A percentile compares a stretch with the other conserved stretches of the same genome.
Evolutionary conservation across 2,113 vertebrate genomes (phyloP).

Genomic region (Elachura formosa): DNA sequence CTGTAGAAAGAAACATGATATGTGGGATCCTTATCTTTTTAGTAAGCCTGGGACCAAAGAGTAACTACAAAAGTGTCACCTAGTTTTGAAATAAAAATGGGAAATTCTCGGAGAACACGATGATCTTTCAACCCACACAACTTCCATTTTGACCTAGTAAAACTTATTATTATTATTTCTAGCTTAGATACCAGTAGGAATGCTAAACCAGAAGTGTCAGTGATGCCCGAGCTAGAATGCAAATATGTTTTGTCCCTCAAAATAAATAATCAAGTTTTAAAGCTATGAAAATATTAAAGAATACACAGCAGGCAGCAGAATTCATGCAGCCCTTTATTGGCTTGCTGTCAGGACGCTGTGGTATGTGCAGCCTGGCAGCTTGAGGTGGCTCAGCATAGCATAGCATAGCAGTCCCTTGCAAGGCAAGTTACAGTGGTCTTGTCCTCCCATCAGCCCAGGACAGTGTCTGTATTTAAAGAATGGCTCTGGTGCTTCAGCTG

Average conservation of each 20-base stretch:
- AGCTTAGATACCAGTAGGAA: not conserved
- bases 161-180: not conserved
- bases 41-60: not conserved
- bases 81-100: not conserved
- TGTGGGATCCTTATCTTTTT: not conserved
- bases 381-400: not conserved
- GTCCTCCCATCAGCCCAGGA: not conserved
- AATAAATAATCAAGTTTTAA: not conserved
- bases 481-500: not conserved
- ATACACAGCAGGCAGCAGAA: not conserved
- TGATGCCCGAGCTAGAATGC: not conserved
- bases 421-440: accelerated
- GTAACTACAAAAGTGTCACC: not conserved
- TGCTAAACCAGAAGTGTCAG: not conserved
- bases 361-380: accelerated
- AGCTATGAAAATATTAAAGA: not conserved
- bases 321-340: not conserved
- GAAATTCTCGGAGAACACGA: not conserved
- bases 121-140: not conserved
- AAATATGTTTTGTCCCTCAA: not conserved
- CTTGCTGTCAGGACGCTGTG: not conserved
- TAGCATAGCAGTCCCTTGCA: not conserved
- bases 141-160: not conserved
- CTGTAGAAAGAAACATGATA: not conserved
- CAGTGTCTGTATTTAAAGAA: not conserved